Conservation (phyloP, 2,797 vertebrate genomes). For the Podarcis lilfordi region DNA sequence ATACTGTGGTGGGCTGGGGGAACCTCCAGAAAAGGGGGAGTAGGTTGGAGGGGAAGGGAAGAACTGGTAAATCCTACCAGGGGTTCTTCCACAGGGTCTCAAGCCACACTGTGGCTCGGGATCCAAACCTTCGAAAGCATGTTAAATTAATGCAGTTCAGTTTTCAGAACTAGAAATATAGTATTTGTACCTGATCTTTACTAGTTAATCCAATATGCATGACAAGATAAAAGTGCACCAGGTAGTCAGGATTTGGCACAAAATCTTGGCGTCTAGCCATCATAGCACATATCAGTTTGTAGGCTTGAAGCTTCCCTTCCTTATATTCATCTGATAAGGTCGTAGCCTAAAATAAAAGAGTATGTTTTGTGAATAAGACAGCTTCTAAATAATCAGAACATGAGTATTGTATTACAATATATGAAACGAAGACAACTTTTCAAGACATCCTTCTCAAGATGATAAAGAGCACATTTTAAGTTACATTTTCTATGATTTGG, state of each 20-base stretch:
- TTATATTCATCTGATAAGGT: constrained; percentile 91
- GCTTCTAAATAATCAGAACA: constrained; percentile 22
- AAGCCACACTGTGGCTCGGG: neutral
- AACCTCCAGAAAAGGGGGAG: neutral
- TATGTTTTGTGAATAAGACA: neutral
- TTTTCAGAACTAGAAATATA: neutral
- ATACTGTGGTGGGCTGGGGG: neutral
- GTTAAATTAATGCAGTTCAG: neutral
- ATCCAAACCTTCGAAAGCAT: neutral
- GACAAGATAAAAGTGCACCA: constrained; percentile 94
- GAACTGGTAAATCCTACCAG: neutral
- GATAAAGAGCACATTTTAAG: neutral
- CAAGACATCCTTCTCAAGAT: neutral
- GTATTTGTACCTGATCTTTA: constrained; percentile 87
- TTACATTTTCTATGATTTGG: neutral
- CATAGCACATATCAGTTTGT: constrained; percentile 96
- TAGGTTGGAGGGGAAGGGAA: no score
- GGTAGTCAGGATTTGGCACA: constrained; percentile 92
- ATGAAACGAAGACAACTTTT: neutral
- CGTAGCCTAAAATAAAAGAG: constrained; percentile 82
- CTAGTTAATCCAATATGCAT: constrained; percentile 93
- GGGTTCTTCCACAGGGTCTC: neutral
- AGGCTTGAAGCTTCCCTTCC: constrained; percentile 93
- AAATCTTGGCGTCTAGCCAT: constrained; percentile 98
- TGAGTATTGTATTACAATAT: neutral